Base-by-base conservation (phyloP, 2,113 vertebrate species). In the Ammodytes marinus region DNA sequence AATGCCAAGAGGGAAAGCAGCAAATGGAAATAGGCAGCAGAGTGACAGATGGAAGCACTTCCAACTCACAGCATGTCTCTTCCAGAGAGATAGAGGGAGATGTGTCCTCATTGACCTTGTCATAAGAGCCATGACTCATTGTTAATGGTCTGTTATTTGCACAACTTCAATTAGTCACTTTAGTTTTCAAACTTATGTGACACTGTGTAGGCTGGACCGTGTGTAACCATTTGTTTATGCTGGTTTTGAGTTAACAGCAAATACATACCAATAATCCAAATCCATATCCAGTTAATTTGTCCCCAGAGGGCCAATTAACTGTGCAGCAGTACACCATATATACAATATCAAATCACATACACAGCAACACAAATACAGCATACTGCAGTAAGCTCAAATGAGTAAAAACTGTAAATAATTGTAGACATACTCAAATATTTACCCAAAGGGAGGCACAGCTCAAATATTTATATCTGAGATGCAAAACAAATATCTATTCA, bases 1-100 rank as follows among this genome's bases (percentile, higher is more conserved):
- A 55, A 13, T 40, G 9, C 14, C 8, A n/a, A 37, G n/a, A 55
- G 12, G 19, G 19, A 63, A 43, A 70, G 15, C n/a, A 40, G 43
- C 46, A 35, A 27, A n/a, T 3, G 50, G 52, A 55, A 50, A 50
- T n/a, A 57, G 49, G 68, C 19, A 52, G 19, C 8, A 53, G 10
- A 64, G 11, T 73, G 60, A 80, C 71, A 84, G 77, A 84, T 80
- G 77, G 71, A 80, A 64, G 60, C 82, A 64, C 52, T 63, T 68
- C 39, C 45, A 46, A 67, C 59, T 71, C 73, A 27, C 68, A 75
- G 71, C 77, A 19, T 53, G 76, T 35, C 49, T 80, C 54, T 17
- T 3, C 67, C 45, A 55, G 75, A 37, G 64, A 40, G 27, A 27
- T 27, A 27, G 27, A 27, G 27, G 27, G 27, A 27, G 65, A 69